Evolutionary conservation across 2,888 invertebrate species (phyloP), one percentile per base, ranked within the genome.

Genomic region (Crematogaster levior): DNA sequence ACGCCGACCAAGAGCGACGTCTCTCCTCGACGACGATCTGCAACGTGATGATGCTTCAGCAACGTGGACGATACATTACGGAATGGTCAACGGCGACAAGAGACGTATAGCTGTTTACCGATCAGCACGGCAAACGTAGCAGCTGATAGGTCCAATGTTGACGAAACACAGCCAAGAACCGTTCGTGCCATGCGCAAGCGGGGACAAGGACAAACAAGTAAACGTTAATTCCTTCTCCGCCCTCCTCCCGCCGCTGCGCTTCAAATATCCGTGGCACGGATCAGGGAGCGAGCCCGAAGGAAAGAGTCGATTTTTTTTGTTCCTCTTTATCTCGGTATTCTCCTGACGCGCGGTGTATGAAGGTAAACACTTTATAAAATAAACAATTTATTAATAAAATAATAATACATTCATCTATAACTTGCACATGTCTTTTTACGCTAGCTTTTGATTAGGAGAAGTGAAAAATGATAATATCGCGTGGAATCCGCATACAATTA

Each of bases 311-410:
- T 37, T 61, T 37, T 4, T 30, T 37, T 61, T 37, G 30, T 37
- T 60, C 5, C 12, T 37, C 6, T 0, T 61, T 61, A 37, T 6
- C 24, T 40, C 40, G 24, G 24, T 5, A 5, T 7, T 24, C 48
- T 51, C 21, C 12, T 2, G n/a, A 37, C 27, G 9, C 58, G 60
- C 40, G 6, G 3, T 21, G 51, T 15, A 24, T 77, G 18, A 73
- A 68, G 1, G 12, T 0, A 56, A 15, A 80, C 77, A 34, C 40
- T 82, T 84, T 92, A 91, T 90, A 92, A 93, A 93, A 92, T 92
- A 92, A 92, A 92, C 87, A 85, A 90, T 92, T 92, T 92, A 92
- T 92, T 90, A 91, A 80, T 92, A 92, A 92, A 92, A 91, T 90
- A 92, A 91, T 92, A 91, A 91, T 91, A 91, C 91, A 90, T 70